Base-by-base conservation (phyloP, 2,113 vertebrate genomes). In the Chlorocebus sabaeus region DNA sequence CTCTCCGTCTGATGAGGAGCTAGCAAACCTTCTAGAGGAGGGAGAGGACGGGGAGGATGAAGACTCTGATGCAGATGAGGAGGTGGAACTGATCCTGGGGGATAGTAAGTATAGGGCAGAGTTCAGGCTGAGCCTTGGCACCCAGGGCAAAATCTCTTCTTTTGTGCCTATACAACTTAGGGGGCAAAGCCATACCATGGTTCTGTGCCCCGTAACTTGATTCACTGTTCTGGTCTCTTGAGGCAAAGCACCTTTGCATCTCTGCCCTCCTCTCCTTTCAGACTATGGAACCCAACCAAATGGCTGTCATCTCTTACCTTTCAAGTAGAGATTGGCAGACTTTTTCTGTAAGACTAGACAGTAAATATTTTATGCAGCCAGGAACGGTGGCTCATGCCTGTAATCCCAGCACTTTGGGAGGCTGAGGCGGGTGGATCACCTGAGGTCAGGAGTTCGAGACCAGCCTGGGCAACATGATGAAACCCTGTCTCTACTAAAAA, bases 1-100 rank as follows among this genome's bases (percentile, higher is more conserved):
- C 96, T 99, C 99, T 59, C 99, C 99, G 23, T 99, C 99, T 0
- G 99, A 99, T 7, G 99, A 99, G 93, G 99, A 99, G 96, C 98
- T 99, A 52, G 99, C 99, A 10, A 99, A 99, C 75, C 99, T 99
- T 43, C 99, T 99, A 13, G 99, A 99, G 97, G 99, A 99, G 82
- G 99, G 99, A 35, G 99, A 98, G 18, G 99, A 99, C 0, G 99
- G 98, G 14, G 99, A 99, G 40, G 99, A 99, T 0, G 99, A 99
- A 32, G 99, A 99, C 13, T 99, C 99, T 0, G 99, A 99, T 9
- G 99, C 99, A 45, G 99, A 99, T 4, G 99, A 99, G 55, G 99
- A 99, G 97, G 99, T 98, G 6, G 99, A 99, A 90, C 98, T 99
- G 95, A 99, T 99, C 95, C 99, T 99, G n/a, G 99, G 99, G 95